These are phyloP conservation scores for Spilosoma lubricipeda DNA, from an alignment of 2,888 invertebrate genomes.

Conservation along the genomic window DNA sequence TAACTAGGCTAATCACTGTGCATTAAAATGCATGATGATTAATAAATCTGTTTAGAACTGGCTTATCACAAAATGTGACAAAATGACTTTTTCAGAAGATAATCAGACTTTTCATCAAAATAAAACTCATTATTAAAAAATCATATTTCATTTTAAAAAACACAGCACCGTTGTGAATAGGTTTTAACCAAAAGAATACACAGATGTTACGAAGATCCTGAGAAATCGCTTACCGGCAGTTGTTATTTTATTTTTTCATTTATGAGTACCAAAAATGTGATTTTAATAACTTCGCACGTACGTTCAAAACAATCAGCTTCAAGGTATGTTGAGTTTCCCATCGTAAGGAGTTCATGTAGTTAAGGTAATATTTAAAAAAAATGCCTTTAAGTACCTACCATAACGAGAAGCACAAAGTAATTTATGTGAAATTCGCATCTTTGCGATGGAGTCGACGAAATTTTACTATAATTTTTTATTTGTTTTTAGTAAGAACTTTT, in stretches of 20 bases:
- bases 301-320: constrained; percentile 25
- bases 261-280: constrained; percentile 13
- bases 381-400: constrained; percentile 20
- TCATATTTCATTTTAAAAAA: background rate
- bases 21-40: no score
- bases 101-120: background rate
- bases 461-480: no score
- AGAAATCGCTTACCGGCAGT: background rate
- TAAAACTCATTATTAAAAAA: background rate
- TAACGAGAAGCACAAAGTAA: constrained; percentile 41
- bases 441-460: constrained; percentile 13
- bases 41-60: no score
- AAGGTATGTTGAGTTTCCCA: constrained; percentile 42
- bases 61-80: no score
- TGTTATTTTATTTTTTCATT: constrained; percentile 8
- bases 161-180: background rate
- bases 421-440: constrained; percentile 48
- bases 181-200: background rate
- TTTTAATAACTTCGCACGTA: constrained; percentile 32
- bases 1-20: no score
- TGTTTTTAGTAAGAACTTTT: no score
- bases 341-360: constrained; percentile 21
- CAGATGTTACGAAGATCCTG: background rate
- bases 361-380: constrained; percentile 32
- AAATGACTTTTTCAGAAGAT: background rate